Conservation (phyloP, 1,140 invertebrate species). For the Drosophila teissieri region DNA sequence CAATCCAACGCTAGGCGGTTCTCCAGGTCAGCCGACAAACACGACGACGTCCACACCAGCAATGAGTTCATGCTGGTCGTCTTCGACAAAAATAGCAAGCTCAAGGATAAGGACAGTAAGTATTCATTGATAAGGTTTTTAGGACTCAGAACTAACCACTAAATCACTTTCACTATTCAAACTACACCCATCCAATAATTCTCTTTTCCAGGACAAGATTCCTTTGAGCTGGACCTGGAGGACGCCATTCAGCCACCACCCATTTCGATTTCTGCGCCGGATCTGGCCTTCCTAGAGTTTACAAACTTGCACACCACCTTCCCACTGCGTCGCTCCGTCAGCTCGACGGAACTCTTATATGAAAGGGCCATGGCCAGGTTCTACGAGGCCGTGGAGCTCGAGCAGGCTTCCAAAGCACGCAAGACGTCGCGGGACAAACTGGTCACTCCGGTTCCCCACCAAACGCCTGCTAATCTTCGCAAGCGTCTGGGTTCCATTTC, state of each 20-base stretch:
- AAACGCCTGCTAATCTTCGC: conserved; percentile 57
- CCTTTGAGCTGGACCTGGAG: conserved; percentile 87
- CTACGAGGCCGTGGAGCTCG: conserved; percentile 89
- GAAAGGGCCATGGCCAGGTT: conserved; percentile 92
- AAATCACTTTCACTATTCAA: not conserved
- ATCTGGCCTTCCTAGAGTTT: conserved; percentile 86
- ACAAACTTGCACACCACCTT: conserved; percentile 84
- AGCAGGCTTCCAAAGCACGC: conserved; percentile 87
- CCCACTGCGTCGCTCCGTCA: conserved; percentile 88
- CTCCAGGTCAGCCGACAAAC: conserved; percentile 63
- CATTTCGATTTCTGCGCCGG: conserved; percentile 91
- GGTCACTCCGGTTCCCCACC: conserved; percentile 1
- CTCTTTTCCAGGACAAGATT: conserved; percentile 85
- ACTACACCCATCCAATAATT: conserved; percentile 12
- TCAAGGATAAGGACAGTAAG: conserved; percentile 85
- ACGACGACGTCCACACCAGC: conserved; percentile 84
- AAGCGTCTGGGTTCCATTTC: conserved; percentile 80
- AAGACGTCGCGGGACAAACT: conserved; percentile 59
- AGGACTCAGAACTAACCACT: not conserved
- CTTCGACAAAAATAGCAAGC: conserved; percentile 87
- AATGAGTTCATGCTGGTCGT: conserved; percentile 93
- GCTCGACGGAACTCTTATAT: conserved; percentile 92
- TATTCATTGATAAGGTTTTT: conserved; percentile 2
- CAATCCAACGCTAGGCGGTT: conserved; percentile 12
- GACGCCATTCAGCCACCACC: conserved; percentile 89